phyloP scores from a whole-genome alignment of 2,113 vertebrate species.

The Albula goreensis region DNA sequence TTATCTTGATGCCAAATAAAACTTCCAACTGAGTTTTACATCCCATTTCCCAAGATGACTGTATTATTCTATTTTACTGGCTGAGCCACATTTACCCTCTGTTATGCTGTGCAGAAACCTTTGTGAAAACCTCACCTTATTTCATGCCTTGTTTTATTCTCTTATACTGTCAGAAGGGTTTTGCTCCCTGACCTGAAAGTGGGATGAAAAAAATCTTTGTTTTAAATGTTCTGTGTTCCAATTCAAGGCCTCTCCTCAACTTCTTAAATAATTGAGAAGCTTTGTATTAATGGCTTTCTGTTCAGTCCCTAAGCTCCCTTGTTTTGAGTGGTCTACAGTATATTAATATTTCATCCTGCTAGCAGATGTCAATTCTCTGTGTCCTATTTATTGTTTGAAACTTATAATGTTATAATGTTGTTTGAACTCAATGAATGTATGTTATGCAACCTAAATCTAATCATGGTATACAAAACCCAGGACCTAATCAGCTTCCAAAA shows the following conservation, averaged over 20 bases:
- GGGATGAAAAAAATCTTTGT: background rate
- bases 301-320: constrained; percentile 11
- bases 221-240: background rate
- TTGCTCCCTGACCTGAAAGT: background rate
- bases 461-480: no score
- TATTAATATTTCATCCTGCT: constrained; percentile 43
- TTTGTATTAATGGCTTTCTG: constrained; percentile 34
- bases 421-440: no score
- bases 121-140: background rate
- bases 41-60: background rate
- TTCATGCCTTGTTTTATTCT: background rate
- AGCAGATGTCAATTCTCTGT: constrained; percentile 41
- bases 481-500: background rate
- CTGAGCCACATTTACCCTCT: background rate
- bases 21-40: background rate
- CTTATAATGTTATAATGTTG: no score
- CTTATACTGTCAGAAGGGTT: background rate
- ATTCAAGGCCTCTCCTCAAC: constrained; percentile 2
- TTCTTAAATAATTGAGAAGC: constrained; percentile 42
- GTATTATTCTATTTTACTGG: background rate
- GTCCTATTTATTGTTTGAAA: background rate
- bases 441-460: no score
- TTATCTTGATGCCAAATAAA: background rate
- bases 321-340: constrained; percentile 24
- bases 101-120: background rate